Conservation (phyloP, 2,113 vertebrate species). For the Sinocyclocheilus anophthalmus region DNA sequence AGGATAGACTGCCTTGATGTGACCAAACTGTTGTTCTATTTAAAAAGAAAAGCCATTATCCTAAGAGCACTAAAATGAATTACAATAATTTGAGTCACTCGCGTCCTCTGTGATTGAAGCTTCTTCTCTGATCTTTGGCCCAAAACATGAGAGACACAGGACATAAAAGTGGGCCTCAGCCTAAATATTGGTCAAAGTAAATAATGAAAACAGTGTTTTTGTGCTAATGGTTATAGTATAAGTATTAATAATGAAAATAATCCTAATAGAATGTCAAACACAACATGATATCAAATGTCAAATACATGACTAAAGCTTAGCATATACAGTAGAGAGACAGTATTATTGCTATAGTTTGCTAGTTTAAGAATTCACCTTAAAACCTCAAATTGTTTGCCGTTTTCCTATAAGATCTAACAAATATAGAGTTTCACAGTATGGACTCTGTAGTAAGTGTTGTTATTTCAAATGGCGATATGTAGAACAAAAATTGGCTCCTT, state of each 20-base stretch:
- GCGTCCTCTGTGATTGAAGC: neutral
- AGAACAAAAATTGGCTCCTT: neutral
- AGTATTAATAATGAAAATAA: neutral
- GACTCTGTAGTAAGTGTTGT: neutral
- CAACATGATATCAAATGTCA: neutral
- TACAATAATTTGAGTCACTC: slow-evolving; percentile 15
- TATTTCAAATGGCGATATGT: neutral
- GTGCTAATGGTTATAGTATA: neutral
- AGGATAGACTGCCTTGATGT: neutral
- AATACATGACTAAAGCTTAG: neutral
- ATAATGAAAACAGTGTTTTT: neutral
- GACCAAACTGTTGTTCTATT: neutral
- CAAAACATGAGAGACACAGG: neutral
- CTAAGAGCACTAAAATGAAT: neutral
- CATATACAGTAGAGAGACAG: neutral
- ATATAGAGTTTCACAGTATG: neutral
- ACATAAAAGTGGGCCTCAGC: neutral
- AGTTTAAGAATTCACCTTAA: neutral
- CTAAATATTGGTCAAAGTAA: neutral
- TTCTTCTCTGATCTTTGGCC: slow-evolving; percentile 17
- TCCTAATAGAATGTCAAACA: slow-evolving; percentile 6
- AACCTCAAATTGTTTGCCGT: neutral
- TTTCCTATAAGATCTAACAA: neutral
- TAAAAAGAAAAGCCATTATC: neutral
- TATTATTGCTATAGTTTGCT: neutral